Evolutionary conservation across 1,140 invertebrate genomes (phyloP).

Genomic region (Platorchestia sp.): DNA sequence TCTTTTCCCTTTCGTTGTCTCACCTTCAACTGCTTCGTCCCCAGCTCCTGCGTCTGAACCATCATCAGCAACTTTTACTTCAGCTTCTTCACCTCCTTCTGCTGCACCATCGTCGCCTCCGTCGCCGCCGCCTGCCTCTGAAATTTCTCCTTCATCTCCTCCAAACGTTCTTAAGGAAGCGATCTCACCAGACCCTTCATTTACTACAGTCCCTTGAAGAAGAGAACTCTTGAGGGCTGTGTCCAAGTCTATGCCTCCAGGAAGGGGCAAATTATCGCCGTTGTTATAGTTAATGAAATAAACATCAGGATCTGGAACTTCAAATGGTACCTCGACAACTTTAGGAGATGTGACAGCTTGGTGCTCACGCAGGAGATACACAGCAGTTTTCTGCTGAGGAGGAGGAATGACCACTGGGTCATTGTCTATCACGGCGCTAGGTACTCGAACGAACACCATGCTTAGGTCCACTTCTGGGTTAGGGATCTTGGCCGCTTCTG

Average conservation of each 20-base stretch:
- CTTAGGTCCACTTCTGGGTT: constrained; percentile 38
- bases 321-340: constrained; percentile 3
- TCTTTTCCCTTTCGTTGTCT: neutral
- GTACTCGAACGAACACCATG: constrained; percentile 39
- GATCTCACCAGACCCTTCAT: neutral
- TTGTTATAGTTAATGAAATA: constrained; percentile 65
- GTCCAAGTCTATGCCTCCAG: constrained; percentile 61
- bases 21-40: constrained; percentile 23
- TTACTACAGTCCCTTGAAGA: neutral
- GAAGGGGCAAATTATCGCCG: constrained; percentile 61
- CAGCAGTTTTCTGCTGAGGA: constrained; percentile 46
- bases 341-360: constrained; percentile 36
- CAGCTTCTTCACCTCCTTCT: neutral
- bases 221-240: constrained; percentile 60
- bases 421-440: neutral
- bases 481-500: neutral
- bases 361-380: constrained; percentile 32
- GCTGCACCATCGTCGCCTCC: neutral
- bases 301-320: constrained; percentile 59
- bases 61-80: neutral
- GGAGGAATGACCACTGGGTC: constrained; percentile 42
- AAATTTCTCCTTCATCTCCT: neutral
- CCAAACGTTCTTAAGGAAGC: neutral
- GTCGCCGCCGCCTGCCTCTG: neutral
- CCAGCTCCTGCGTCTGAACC: neutral